A percentile compares a stretch with the other conserved stretches of the same genome.
phyloP scores from a whole-genome alignment of 2,113 vertebrate genomes.

The Heliornis fulica region DNA sequence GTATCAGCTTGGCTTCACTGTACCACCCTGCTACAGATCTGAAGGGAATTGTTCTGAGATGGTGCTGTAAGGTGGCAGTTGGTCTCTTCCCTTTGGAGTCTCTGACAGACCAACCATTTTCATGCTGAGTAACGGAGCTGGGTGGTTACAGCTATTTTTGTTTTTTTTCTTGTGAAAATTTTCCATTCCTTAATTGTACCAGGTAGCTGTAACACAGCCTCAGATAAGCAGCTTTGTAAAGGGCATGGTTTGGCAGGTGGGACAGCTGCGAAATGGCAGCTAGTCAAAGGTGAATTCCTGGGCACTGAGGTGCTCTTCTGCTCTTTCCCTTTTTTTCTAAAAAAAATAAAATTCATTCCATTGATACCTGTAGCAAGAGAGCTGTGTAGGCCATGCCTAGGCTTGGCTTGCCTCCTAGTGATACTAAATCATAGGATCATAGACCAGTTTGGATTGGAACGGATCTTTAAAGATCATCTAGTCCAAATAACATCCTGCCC shows the following conservation, averaged over 20 bases:
- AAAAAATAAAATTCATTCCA: background rate
- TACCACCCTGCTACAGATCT: background rate
- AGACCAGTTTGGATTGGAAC: background rate
- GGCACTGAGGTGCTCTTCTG: background rate
- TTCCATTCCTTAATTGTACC: background rate
- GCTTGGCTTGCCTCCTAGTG: background rate
- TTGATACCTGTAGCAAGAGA: background rate
- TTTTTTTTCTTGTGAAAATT: background rate
- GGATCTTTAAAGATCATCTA: background rate
- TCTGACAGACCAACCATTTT: background rate
- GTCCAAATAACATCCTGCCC: background rate
- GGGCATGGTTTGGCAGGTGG: background rate
- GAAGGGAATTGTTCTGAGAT: background rate
- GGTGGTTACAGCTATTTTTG: background rate
- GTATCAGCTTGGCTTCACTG: background rate
- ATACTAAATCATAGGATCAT: background rate
- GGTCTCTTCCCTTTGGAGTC: background rate
- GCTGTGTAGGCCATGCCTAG: background rate
- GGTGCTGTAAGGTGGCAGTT: fast-evolving
- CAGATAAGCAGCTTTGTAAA: background rate
- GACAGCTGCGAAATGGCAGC: constrained; percentile 12
- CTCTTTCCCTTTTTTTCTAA: background rate
- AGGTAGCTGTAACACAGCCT: background rate
- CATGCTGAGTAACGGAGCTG: background rate
- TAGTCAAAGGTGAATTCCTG: background rate